Evolutionary conservation across 2,797 vertebrate species (phyloP), one percentile per base, ranked within the genome.

Genomic region (Fundulus diaphanus): DNA sequence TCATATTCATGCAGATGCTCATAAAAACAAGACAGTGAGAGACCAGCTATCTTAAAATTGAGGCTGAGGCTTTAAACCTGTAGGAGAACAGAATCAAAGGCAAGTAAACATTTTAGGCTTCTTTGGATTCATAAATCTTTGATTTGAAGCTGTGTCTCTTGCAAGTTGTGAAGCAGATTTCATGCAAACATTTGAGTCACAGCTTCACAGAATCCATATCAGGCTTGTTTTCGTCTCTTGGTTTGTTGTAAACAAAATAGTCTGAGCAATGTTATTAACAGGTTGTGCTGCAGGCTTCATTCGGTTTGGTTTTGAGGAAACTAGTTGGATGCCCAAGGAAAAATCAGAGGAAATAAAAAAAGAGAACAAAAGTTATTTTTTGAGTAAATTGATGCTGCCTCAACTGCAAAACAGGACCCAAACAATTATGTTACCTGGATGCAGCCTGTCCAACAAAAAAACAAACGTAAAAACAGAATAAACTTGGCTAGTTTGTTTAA

Each of bases 61-160:
- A 40, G 20, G 61, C 61, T 24, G 35, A 65, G 12, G 22, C 22
- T 65, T 65, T 65, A 40, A 65, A 40, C 22, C 22, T 65, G 22
- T n/a, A 65, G 22, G 35, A n/a, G 57, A 65, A 65, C 35, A 65
- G 40, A 24, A 65, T 65, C 61, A 65, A 65, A 40, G 61, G 37
- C 61, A 40, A 65, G 35, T 40, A 40, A 65, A 65, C 61, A 40
- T 40, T 40, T 24, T 13, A 40, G 11, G 40, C 12, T n/a, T 65
- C 22, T 40, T 40, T 65, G 22, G 22, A 65, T 40, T 65, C 22
- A 13, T n/a, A 65, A 24, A n/a, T 40, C 1, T 40, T 24, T 37
- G 18, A 40, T 24, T n/a, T 40, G 35, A n/a, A 40, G 61, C 22
- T 65, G 22, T 15, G 35, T 22, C 40, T 40, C 35, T 65, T 40